phyloP scores from a whole-genome alignment of 2,888 invertebrate species.

The Andrena chrysosceles region DNA sequence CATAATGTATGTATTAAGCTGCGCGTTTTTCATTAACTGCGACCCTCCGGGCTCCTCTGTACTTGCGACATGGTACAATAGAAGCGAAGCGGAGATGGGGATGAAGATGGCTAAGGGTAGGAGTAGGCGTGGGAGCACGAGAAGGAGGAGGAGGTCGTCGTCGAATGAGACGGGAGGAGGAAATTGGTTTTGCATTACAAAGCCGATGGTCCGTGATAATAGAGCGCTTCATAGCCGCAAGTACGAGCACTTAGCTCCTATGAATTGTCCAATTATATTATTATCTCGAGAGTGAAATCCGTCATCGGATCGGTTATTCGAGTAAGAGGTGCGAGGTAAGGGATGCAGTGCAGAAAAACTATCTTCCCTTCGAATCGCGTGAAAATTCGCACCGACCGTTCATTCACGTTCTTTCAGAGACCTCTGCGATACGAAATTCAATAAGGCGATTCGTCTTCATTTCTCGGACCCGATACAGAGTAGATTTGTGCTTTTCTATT shows the following conservation, averaged over 20 bases:
- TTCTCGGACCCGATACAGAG: not conserved
- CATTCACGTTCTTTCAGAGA: not conserved
- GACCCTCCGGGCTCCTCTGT: no score
- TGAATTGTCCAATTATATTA: constrained; percentile 73
- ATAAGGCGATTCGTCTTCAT: constrained; percentile 1
- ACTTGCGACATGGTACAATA: no score
- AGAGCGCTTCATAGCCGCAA: constrained; percentile 57
- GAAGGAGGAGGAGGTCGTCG: constrained; percentile 4
- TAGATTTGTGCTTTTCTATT: not conserved
- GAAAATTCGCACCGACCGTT: not conserved
- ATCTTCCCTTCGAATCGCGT: not conserved
- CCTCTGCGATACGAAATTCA: not conserved
- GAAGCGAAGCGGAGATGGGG: no score
- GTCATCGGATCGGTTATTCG: not conserved
- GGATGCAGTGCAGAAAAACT: not conserved
- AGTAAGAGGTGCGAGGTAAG: not conserved
- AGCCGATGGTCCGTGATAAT: constrained; percentile 68
- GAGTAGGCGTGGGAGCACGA: not conserved
- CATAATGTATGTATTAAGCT: no score
- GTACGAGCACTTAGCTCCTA: constrained; percentile 64
- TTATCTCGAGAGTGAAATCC: constrained; percentile 50
- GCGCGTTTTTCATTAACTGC: no score
- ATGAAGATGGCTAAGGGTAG: not conserved
- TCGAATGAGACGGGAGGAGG: constrained; percentile 28
- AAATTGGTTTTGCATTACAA: constrained; percentile 75